Evolutionary conservation across 2,113 vertebrate species (phyloP), one percentile per base, ranked within the genome.

Genomic region (Ivindomyrus marchei): DNA sequence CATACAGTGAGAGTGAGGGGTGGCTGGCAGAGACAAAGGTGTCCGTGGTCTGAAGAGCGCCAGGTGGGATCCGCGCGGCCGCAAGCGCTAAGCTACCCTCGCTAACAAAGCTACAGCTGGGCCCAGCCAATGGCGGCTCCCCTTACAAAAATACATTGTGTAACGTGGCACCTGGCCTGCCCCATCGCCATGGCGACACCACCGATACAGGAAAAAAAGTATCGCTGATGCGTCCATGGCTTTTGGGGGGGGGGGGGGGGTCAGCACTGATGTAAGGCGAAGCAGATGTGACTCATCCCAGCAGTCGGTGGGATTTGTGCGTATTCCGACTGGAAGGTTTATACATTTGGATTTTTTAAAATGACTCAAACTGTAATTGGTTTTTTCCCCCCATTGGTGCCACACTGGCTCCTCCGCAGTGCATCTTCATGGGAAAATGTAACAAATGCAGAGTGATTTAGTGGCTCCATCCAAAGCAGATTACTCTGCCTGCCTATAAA

Each of bases 151-250:
- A 85, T 17, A 42, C 42, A 62, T 85, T 85, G 77, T 58, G 80
- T 62, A n/a, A 46, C 24, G 19, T 6, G n/a, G 89, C 89, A 89
- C 89, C 89, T 89, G 89, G 80, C 42, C 52, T 83, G 39, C 77
- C 89, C 80, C 45, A 89, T 89, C 15, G 80, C 80, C 80, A 89
- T 89, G 89, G 52, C 36, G 50, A 89, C 80, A 85, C 77, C 17
- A 36, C 74, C 50, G 15, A 31, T 47, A 83, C 19, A 45, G 50
- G 70, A 49, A 74, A 83, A 74, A 49, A 77, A 89, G 31, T 53
- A 53, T 46, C 3, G n/a, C 50, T 5, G 77, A 24, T 47, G 77
- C 27, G n/a, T 58, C 89, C 89, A 10, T 19, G 9, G 49, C 24
- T 58, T 49, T 31, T 9, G 31, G 70, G 19, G 49, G 49, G 47